A percentile compares a stretch with the other conserved stretches of the same genome.
Conservation (phyloP, 92 coral and sea anemone species). For the Epizoanthus stellaris region DNA sequence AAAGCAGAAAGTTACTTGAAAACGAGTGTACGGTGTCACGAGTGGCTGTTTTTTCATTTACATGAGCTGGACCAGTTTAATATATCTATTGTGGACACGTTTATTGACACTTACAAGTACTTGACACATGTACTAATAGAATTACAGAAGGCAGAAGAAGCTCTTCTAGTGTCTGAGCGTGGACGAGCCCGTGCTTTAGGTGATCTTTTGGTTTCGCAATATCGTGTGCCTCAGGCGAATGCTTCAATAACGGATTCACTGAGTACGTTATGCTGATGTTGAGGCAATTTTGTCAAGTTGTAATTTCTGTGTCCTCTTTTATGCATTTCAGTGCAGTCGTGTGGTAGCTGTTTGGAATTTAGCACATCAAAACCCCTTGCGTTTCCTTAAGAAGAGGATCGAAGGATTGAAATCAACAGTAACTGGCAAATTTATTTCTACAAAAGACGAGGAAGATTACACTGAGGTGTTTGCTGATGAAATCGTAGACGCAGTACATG, state of each 20-base stretch:
- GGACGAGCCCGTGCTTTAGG: conserved; percentile 45
- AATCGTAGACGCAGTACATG: too few species aligned
- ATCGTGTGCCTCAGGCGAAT: neutral
- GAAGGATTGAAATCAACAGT: too few species aligned
- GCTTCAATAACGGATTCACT: neutral
- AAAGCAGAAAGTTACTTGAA: conserved; percentile 16
- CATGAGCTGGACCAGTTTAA: conserved; percentile 12
- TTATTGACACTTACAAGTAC: conserved; percentile 6
- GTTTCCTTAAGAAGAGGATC: too few species aligned
- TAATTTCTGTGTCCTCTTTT: neutral
- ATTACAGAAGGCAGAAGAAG: conserved; percentile 34
- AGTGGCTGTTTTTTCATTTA: conserved; percentile 21
- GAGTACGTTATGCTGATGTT: neutral
- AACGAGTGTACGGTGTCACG: conserved; percentile 19
- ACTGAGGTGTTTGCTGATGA: too few species aligned
- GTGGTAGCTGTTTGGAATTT: too few species aligned
- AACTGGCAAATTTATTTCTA: too few species aligned
- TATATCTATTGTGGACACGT: conserved; percentile 36
- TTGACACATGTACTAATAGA: conserved; percentile 12
- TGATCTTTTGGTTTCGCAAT: conserved; percentile 4
- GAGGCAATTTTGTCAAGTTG: neutral
- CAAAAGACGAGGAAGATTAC: too few species aligned
- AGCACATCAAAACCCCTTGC: too few species aligned
- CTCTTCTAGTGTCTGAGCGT: conserved; percentile 46
- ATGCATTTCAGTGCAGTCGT: too few species aligned